These are phyloP conservation scores for Nephila pilipes DNA, from an alignment of 1,140 invertebrate genomes.

Conservation along the genomic window DNA sequence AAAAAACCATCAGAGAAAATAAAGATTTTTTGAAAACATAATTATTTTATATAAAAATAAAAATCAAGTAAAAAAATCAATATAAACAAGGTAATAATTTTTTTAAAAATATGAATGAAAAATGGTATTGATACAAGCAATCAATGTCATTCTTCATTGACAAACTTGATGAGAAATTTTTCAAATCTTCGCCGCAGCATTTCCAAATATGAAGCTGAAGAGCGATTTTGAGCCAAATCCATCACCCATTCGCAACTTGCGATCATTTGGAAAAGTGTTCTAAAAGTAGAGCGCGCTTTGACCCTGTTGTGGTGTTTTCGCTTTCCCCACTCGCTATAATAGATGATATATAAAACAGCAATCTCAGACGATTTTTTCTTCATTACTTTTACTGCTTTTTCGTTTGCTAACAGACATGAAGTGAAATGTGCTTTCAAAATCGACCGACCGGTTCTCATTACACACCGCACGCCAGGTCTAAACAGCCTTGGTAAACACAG, in stretches of 20 bases:
- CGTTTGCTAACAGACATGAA: not conserved
- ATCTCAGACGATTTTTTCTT: constrained; percentile 1
- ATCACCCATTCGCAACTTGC: not conserved
- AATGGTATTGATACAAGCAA: no score
- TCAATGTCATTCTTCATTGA: no score
- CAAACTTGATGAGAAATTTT: no score
- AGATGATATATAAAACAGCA: constrained; percentile 41
- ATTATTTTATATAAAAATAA: no score
- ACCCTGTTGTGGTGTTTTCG: constrained; percentile 26
- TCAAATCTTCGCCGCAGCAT: no score
- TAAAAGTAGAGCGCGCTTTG: constrained; percentile 39
- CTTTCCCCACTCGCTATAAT: constrained; percentile 7
- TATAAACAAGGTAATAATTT: no score
- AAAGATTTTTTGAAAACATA: no score
- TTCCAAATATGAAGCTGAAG: not conserved
- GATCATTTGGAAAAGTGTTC: not conserved
- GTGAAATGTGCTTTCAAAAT: constrained; percentile 30
- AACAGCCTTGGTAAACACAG: constrained; percentile 20
- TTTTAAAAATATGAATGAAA: no score
- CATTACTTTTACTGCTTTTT: not conserved
- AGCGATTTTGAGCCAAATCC: not conserved
- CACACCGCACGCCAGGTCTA: not conserved
- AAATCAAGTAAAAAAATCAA: no score
- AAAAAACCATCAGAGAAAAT: no score
- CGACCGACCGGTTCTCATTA: constrained; percentile 38